Evolutionary conservation across 2,888 invertebrate species (phyloP).

Genomic region (Dascillus cervinus): DNA sequence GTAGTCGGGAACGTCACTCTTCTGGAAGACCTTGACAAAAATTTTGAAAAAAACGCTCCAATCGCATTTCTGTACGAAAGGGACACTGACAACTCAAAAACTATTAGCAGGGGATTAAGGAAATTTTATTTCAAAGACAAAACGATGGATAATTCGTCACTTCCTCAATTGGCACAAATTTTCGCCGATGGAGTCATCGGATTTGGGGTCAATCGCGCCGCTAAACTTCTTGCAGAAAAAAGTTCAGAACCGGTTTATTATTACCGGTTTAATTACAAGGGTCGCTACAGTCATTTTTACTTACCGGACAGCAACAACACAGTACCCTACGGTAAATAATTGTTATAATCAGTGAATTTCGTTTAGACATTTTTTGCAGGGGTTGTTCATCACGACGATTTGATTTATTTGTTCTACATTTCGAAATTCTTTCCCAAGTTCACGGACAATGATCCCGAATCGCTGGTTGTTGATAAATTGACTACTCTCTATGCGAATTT

Average conservation of each 20-base stretch:
- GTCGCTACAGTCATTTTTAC: conserved; percentile 50
- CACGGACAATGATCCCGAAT: conserved; percentile 31
- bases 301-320: conserved; percentile 43
- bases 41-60: conserved; percentile 58
- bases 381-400: conserved; percentile 41
- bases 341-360: conserved; percentile 1
- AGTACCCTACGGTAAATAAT: conserved; percentile 20
- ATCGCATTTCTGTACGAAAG: conserved; percentile 56
- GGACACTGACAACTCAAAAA: conserved; percentile 44
- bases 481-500: conserved; percentile 41
- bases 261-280: conserved; percentile 54
- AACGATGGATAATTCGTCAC: conserved; percentile 35
- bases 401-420: conserved; percentile 41
- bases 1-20: conserved; percentile 48
- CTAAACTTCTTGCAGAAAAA: conserved; percentile 50
- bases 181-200: conserved; percentile 54
- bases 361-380: conserved; percentile 17
- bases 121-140: conserved; percentile 44
- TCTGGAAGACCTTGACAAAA: conserved; percentile 46
- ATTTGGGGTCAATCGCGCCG: conserved; percentile 53
- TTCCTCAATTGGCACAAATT: conserved; percentile 43
- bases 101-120: conserved; percentile 46
- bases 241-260: conserved; percentile 52
- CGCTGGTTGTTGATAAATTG: conserved; percentile 32
- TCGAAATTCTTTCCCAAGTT: conserved; percentile 27